Evolutionary conservation across 2,113 vertebrate genomes (phyloP), one percentile per base, ranked within the genome.

Genomic region (Protobothrops mucrosquamatus): DNA sequence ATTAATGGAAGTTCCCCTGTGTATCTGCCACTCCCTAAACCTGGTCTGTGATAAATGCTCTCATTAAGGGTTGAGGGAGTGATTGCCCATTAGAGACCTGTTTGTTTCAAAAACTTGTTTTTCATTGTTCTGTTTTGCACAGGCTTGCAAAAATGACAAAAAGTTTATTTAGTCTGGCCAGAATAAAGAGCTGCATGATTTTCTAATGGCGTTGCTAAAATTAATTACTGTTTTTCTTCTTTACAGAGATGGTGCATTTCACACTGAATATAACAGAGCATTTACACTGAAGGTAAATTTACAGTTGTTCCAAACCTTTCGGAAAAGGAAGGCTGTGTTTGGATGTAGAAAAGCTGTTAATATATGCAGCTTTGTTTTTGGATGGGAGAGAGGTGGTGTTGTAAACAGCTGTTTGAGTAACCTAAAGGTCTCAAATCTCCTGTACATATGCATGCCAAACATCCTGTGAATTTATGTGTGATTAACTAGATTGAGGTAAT

Each of bases 181-280:
- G 85, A 94, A 93, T 93, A 94, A 94, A 69, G 56, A 95, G 56
- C 92, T 95, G 61, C 85, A 5, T 94, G 59, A 91, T 93, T 95
- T 91, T 94, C 69, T 91, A 94, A 92, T 85, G 92, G 89, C 1
- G 0, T 8, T 74, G 23, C 54, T 94, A 61, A 91, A 94, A 96
- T 91, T 96, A 98, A 97, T 97, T 93, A 12, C 93, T 94, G 4
- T 97, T 96, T 92, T 96, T 69, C 56, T 89, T 57, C 95, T 98
- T 97, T 92, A 96, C 97, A 99, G 99, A 97, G 99, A 99, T 10
- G 99, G 99, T 92, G 97, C 98, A 1, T 99, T 99, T 97, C 99
- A 99, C 95, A 99, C 98, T 20, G 98, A 98, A 94, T 99, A 99
- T 97, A 98, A 97, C 97, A 98, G 99, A 96, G 98, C 99, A 0